Percentiles rank a stretch among this genome's conserved stretches.
These are phyloP conservation scores for Pollachius pollachius DNA, from an alignment of 2,113 vertebrate species.

Conservation along the genomic window DNA sequence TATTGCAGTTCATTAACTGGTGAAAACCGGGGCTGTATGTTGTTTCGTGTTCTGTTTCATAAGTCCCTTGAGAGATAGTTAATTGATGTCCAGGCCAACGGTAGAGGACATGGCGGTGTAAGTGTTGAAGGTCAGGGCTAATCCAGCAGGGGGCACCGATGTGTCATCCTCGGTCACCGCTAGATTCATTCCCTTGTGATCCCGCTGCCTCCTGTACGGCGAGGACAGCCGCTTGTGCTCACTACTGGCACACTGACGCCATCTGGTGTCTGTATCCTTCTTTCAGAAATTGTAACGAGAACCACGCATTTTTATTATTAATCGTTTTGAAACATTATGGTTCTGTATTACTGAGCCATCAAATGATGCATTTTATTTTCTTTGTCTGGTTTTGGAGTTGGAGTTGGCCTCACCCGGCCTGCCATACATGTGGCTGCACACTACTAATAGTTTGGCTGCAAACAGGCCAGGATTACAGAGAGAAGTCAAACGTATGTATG, in stretches of 20 bases:
- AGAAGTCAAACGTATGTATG: too few species aligned
- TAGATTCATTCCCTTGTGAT: slow-evolving; percentile 2
- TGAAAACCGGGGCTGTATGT: too few species aligned
- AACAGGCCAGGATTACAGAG: too few species aligned
- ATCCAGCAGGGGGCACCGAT: slow-evolving; percentile 38
- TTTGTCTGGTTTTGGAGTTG: too few species aligned
- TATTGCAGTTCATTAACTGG: too few species aligned
- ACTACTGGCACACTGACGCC: slow-evolving; percentile 48
- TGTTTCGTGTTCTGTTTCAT: not conserved
- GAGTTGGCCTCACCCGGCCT: too few species aligned
- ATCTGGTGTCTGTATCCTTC: slow-evolving; percentile 54
- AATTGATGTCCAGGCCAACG: not conserved
- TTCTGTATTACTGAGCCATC: too few species aligned
- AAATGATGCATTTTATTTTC: too few species aligned
- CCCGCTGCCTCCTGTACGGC: not conserved
- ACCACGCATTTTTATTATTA: not conserved
- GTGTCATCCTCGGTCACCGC: slow-evolving; percentile 21
- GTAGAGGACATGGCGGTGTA: not conserved
- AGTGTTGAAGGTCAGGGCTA: slow-evolving; percentile 21
- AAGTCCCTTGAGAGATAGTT: not conserved
- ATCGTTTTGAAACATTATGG: too few species aligned
- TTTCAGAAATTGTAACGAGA: not conserved
- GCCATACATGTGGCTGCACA: too few species aligned
- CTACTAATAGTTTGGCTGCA: too few species aligned
- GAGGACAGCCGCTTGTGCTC: not conserved